These are phyloP conservation scores for silkworm (Bombyx mori) DNA, from an alignment of 1,140 invertebrate genomes.

Conservation along the genomic window ASM3026992v2 NC_085107.1:407001-407500, in stretches of 20 bases:
- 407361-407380: background rate
- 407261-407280: background rate
- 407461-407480: background rate
- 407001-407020: background rate
- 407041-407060: constrained; percentile 1
- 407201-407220: background rate
- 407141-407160: background rate
- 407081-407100: too few species aligned
- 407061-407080: background rate
- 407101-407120: too few species aligned
- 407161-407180: background rate
- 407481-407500: constrained; percentile 1
- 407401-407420: background rate
- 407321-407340: background rate
- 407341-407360: background rate
- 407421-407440: background rate
- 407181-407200: background rate
- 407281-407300: background rate
- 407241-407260: background rate
- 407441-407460: background rate
- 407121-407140: background rate
- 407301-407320: background rate
- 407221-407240: background rate
- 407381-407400: background rate
- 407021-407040: background rate